Evolutionary conservation across 2,113 vertebrate genomes (phyloP), one percentile per base, ranked within the genome.

Genomic region (Platanista minor): DNA sequence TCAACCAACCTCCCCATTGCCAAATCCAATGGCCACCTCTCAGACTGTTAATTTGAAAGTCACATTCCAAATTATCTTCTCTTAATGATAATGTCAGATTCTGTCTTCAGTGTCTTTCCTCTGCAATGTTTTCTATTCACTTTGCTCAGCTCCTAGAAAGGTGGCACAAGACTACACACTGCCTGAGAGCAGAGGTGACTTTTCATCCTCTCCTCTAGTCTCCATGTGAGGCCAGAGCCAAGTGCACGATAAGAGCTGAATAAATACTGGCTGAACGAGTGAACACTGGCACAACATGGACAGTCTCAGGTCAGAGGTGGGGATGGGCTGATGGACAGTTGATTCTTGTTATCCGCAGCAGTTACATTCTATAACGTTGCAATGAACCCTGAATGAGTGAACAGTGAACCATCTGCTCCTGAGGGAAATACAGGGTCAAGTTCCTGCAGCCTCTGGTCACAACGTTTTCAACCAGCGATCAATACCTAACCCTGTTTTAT

Each of bases 251-350:
- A 54, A 78, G 13, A 72, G 29, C 41, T 18, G 67, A 94, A 23
- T 62, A 25, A 88, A 8, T 3, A 2, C 4, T 2, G 57, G 43
- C 2, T 1, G 11, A 61, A 36, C 23, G 27, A 85, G 36, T 62
- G 83, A 62, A n/a, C 33, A 27, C 0, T 6, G 20, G 49, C 5
- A 3, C 21, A 23, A 31, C 0, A 6, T 27, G 18, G 57, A 29
- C 25, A 21, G 41, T 54, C 31, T 57, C 21, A 23, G 90, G 46
- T 23, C 59, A 29, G 9, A 84, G 71, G 7, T 25, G 59, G 21
- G 31, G 12, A 49, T 1, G 6, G 25, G 49, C 57, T 23, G 27
- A 49, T 41, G 8, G 13, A 49, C 0, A 11, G 31, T 5, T 36
- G 54, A 17, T 25, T 75, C 49, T 77, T 41, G 1, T 74, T 93